These are phyloP conservation scores for Plodia interpunctella DNA, from an alignment of 1,140 invertebrate species.

Conservation along the genomic window DNA sequence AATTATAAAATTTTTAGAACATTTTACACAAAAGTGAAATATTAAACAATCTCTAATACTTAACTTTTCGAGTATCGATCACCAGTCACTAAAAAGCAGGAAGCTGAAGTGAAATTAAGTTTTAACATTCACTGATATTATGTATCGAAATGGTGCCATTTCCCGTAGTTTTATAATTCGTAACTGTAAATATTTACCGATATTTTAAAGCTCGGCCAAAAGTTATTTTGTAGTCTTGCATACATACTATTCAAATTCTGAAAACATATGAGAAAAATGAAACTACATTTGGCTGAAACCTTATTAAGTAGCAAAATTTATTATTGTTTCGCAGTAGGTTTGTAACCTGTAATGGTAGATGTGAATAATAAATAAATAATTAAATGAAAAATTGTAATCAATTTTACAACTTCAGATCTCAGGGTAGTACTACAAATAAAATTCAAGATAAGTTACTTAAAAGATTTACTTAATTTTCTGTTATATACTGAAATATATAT, in stretches of 20 bases:
- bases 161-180: background rate
- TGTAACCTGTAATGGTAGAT: no score
- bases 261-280: no score
- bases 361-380: no score
- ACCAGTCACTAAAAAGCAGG: no score
- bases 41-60: background rate
- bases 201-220: background rate
- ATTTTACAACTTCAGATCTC: constrained; percentile 56
- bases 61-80: background rate
- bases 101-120: no score
- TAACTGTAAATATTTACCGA: background rate
- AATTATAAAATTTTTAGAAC: background rate
- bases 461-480: constrained; percentile 73
- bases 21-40: background rate
- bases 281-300: background rate
- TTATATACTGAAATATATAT: constrained; percentile 75
- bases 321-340: no score
- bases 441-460: constrained; percentile 68
- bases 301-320: background rate
- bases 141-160: background rate
- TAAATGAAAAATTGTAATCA: no score
- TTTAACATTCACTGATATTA: constrained; percentile 3
- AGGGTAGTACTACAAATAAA: constrained; percentile 52
- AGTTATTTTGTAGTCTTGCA: no score
- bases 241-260: no score